Evolutionary conservation across 2,113 vertebrate genomes (phyloP), one percentile per base, ranked within the genome.

Genomic region (Saimiri boliviensis): DNA sequence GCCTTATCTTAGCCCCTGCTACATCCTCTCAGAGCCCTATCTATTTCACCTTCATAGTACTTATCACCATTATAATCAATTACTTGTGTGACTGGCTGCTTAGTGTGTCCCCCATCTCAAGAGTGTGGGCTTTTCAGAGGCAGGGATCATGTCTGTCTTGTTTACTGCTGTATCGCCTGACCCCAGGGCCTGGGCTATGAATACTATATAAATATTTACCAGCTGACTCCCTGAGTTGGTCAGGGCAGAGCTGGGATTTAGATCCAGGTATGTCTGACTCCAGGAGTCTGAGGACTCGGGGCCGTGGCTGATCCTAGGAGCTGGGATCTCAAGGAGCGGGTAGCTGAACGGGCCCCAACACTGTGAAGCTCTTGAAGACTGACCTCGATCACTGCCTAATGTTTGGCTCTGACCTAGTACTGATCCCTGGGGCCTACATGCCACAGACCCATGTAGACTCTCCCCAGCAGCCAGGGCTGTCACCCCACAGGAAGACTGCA

Each of bases 161-260:
- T 96, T 96, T 97, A 92, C 68, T 0, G 10, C 83, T 83, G 40
- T 49, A 86, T 84, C 56, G 83, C 79, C 77, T 86, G 83, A 95
- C 96, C 97, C 93, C 56, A 94, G 70, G 96, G 89, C 94, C 93
- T 94, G 40, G 71, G 89, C 93, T 96, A 76, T 70, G 83, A 95
- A 93, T 93, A 89, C 89, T 95, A 84, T 49, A 49, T 94, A 97
- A 97, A 97, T 97, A 96, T 97, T 97, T 93, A 96, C 93, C 3
- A 19, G 91, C 40, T 76, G 56, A 86, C 60, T 96, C 96, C 83
- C 91, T 83, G 83, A 96, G 93, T 86, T 89, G 93, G 83, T 93
- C 30, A 94, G 86, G 70, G 86, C 92, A 95, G 85, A 86, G 74
- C 45, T 94, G 86, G 93, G 74, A 96, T 93, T 97, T 93, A 89